Conservation (phyloP, 2,113 vertebrate species). For the Bubo blakistoni region DNA sequence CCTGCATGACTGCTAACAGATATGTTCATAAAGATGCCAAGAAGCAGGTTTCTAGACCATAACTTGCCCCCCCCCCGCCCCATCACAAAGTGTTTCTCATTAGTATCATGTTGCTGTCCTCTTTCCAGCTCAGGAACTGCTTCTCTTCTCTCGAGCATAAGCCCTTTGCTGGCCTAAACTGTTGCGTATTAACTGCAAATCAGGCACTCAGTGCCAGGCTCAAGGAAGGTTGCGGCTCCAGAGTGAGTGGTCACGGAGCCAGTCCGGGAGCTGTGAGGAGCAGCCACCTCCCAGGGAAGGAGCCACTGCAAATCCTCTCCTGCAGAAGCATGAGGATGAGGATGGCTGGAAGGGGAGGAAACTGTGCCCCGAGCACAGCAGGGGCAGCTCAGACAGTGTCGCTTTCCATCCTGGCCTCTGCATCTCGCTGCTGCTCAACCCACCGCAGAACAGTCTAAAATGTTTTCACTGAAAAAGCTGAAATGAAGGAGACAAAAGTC, state of each 20-base stretch:
- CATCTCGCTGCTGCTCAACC: background rate
- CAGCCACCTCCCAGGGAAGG: background rate
- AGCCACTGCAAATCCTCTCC: fast-evolving
- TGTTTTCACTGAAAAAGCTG: background rate
- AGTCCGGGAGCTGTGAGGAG: background rate
- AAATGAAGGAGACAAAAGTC: background rate
- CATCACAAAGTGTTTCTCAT: background rate
- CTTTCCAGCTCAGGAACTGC: background rate
- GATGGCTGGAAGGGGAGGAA: background rate
- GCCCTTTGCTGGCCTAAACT: background rate
- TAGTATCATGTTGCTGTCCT: background rate
- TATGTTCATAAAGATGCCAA: background rate
- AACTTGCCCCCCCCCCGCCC: background rate
- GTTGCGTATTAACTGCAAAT: background rate
- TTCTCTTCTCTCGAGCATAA: background rate
- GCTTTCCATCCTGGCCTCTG: background rate
- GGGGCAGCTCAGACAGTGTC: background rate
- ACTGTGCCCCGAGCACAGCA: fast-evolving
- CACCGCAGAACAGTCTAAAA: background rate
- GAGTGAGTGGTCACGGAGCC: fast-evolving
- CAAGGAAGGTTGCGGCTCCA: fast-evolving
- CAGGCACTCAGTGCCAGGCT: background rate
- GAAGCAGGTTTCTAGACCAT: background rate
- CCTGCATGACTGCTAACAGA: background rate
- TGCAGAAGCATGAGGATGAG: background rate